Percentiles rank a stretch among this genome's conserved stretches.
Conservation (phyloP, 2,797 vertebrate genomes). For the Urosaurus nigricauda region DNA sequence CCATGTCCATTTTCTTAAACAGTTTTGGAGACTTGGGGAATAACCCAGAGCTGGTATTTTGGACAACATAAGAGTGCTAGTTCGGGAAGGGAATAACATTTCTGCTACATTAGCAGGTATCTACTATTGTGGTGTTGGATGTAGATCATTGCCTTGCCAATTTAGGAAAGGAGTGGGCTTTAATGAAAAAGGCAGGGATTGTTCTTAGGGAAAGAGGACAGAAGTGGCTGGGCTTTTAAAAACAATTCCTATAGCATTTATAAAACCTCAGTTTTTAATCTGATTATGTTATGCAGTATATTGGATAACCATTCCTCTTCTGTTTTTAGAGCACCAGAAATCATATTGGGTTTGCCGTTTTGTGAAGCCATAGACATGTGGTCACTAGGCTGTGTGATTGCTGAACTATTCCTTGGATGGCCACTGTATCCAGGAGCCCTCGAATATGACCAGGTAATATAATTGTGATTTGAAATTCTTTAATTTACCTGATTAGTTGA, state of each 20-base stretch:
- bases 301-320: constrained; percentile 58
- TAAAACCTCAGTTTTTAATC: constrained; percentile 23
- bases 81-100: neutral
- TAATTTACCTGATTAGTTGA: neutral
- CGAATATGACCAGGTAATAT: constrained; percentile 97
- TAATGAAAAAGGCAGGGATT: neutral
- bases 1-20: neutral
- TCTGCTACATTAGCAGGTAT: neutral
- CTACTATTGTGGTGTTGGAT: neutral
- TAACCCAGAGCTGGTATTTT: too few species aligned
- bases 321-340: constrained; percentile 96
- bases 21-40: neutral
- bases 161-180: neutral
- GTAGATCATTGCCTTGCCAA: neutral
- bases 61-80: neutral
- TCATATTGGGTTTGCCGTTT: constrained; percentile 99
- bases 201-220: neutral
- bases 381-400: constrained; percentile 98
- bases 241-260: neutral
- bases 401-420: constrained; percentile 99
- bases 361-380: constrained; percentile 99
- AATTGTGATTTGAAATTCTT: constrained; percentile 7
- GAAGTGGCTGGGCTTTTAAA: neutral
- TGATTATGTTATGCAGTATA: constrained; percentile 40
- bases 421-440: constrained; percentile 98